phyloP scores from a whole-genome alignment of 2,113 vertebrate species.

The Sitta europaea region DNA sequence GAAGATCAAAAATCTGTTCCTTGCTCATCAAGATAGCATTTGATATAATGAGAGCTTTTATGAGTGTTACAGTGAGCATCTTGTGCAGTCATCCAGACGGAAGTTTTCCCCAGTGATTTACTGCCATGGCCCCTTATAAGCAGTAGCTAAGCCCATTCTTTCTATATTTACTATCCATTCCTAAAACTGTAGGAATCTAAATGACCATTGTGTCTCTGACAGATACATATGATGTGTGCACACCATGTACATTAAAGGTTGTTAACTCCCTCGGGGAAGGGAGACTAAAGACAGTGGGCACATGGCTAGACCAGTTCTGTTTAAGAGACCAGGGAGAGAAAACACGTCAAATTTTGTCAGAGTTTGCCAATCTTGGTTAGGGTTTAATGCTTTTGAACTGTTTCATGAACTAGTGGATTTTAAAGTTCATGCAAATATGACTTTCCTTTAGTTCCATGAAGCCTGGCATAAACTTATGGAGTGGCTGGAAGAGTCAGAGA shows the following conservation, averaged over 20 bases:
- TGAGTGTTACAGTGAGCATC: neutral
- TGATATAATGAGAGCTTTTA: neutral
- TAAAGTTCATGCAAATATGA: neutral
- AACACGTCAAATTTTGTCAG: neutral
- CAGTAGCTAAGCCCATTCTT: neutral
- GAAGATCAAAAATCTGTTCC: slow-evolving; percentile 17
- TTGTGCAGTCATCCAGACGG: neutral
- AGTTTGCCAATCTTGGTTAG: neutral
- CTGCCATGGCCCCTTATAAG: neutral
- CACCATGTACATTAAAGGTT: neutral
- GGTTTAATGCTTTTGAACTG: neutral
- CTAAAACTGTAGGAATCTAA: neutral
- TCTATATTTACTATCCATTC: neutral
- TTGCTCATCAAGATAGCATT: neutral
- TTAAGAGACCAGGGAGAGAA: neutral
- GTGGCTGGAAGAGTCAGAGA: slow-evolving; percentile 95
- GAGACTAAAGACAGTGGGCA: neutral
- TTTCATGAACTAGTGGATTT: neutral
- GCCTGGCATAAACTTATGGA: slow-evolving; percentile 96
- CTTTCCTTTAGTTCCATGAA: slow-evolving; percentile 87
- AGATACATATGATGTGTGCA: neutral
- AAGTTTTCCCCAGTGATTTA: neutral
- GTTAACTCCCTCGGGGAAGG: neutral
- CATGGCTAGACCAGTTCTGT: neutral
- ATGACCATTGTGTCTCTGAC: neutral